Evolutionary conservation across 2,113 vertebrate species (phyloP).

Genomic region (Hippoglossus stenolepis): DNA sequence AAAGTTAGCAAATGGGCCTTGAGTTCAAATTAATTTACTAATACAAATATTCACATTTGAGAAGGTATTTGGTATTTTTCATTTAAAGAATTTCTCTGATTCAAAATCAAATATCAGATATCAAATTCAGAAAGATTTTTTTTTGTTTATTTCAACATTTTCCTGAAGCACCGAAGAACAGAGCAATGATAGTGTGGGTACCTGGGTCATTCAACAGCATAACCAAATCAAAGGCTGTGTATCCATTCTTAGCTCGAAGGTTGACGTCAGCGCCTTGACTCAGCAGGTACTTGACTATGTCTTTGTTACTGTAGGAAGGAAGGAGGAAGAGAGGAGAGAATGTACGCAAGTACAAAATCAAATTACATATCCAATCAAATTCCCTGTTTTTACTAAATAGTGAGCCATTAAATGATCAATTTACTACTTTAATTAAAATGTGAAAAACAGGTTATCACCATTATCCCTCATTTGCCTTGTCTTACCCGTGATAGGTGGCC

Average conservation of each 20-base stretch:
- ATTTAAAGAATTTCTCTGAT: too few relatives aligned
- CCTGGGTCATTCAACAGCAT: slow-evolving; percentile 98
- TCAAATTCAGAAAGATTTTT: not conserved
- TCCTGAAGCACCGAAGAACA: not conserved
- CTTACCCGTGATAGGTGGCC: slow-evolving; percentile 96
- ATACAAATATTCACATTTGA: too few relatives aligned
- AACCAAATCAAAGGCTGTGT: slow-evolving; percentile 96
- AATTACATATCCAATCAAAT: not conserved
- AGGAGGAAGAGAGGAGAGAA: not conserved
- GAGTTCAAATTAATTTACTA: too few relatives aligned
- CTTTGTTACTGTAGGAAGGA: slow-evolving; percentile 88
- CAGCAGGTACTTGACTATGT: slow-evolving; percentile 94
- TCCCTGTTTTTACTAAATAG: not conserved
- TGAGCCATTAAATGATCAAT: not conserved
- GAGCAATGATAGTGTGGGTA: slow-evolving; percentile 56
- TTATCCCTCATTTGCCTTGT: not conserved
- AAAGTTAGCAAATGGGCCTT: too few relatives aligned
- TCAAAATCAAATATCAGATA: too few relatives aligned
- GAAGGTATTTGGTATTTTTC: too few relatives aligned
- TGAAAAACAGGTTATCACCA: not conserved
- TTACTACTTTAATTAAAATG: not conserved
- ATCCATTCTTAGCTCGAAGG: slow-evolving; percentile 95
- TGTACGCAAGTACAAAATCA: not conserved
- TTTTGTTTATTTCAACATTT: not conserved
- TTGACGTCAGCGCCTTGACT: slow-evolving; percentile 94